Evolutionary conservation across 1,140 invertebrate species (phyloP).

Genomic region (Apis cerana): DNA sequence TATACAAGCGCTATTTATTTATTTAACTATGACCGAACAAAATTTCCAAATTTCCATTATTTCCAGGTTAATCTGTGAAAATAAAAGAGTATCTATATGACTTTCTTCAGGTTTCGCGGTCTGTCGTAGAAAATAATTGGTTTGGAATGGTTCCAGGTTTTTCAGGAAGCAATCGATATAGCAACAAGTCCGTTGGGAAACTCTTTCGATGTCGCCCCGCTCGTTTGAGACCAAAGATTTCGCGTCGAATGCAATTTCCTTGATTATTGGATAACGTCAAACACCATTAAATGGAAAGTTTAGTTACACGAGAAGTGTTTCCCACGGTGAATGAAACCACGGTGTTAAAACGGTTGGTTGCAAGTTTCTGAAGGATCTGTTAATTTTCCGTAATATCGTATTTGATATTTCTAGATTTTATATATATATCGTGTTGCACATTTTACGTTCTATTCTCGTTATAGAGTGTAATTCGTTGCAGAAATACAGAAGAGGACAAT

Average conservation of each 20-base stretch:
- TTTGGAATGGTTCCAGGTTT: conserved; percentile 69
- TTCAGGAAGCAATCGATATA: conserved; percentile 54
- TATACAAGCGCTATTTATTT: too few relatives aligned
- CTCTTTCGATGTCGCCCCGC: not conserved
- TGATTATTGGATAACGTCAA: not conserved
- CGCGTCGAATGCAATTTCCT: not conserved
- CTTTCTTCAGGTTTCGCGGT: not conserved
- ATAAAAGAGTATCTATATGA: not conserved
- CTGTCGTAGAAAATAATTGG: conserved; percentile 26
- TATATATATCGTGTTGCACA: too few relatives aligned
- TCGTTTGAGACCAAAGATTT: conserved; percentile 6
- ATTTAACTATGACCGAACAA: not conserved
- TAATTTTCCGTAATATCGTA: not conserved
- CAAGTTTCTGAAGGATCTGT: not conserved
- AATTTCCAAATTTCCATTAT: not conserved
- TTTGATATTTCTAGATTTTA: not conserved
- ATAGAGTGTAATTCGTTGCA: too few relatives aligned
- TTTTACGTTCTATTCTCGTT: too few relatives aligned
- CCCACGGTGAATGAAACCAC: not conserved
- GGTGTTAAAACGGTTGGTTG: not conserved
- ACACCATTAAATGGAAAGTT: not conserved
- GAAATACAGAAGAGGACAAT: too few relatives aligned
- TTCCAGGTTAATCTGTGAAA: not conserved
- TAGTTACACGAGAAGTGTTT: not conserved
- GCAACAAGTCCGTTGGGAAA: conserved; percentile 69